These are phyloP conservation scores for Apamea epomidion DNA, from an alignment of 2,888 invertebrate genomes.

Conservation along the genomic window DNA sequence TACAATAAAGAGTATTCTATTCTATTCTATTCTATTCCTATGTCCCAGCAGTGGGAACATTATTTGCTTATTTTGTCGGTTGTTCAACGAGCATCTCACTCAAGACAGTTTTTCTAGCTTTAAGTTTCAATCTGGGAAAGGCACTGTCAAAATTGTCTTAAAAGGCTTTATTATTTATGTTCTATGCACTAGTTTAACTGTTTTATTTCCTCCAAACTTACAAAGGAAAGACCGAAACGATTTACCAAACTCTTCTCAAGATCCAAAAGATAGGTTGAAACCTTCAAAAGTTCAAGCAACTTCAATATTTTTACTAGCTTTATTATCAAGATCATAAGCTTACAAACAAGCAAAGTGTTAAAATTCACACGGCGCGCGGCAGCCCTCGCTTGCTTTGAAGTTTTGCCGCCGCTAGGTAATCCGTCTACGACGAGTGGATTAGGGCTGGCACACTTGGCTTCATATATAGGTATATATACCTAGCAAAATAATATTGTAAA, in stretches of 20 bases:
- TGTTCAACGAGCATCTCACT: background rate
- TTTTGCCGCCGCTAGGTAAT: constrained; percentile 78
- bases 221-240: constrained; percentile 18
- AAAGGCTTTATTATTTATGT: background rate
- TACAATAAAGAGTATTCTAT: no score
- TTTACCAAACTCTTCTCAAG: constrained; percentile 37
- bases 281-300: constrained; percentile 50
- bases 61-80: no score
- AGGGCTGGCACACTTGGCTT: constrained; percentile 61
- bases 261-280: constrained; percentile 39
- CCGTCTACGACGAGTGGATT: constrained; percentile 70
- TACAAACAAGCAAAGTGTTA: constrained; percentile 67
- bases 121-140: background rate
- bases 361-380: constrained; percentile 76
- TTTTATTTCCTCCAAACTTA: constrained; percentile 6
- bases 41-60: no score
- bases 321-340: constrained; percentile 71
- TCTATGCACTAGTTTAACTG: background rate
- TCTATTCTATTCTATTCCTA: no score
- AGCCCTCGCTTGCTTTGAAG: constrained; percentile 78
- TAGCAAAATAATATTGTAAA: constrained; percentile 60
- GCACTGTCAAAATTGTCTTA: background rate
- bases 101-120: background rate
- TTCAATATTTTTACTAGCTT: constrained; percentile 57
- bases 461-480: constrained; percentile 55